Evolutionary conservation across 64 coral and sea anemone genomes (phyloP), one percentile per base, ranked within the genome.

Genomic region (Montipora efflorescens): DNA sequence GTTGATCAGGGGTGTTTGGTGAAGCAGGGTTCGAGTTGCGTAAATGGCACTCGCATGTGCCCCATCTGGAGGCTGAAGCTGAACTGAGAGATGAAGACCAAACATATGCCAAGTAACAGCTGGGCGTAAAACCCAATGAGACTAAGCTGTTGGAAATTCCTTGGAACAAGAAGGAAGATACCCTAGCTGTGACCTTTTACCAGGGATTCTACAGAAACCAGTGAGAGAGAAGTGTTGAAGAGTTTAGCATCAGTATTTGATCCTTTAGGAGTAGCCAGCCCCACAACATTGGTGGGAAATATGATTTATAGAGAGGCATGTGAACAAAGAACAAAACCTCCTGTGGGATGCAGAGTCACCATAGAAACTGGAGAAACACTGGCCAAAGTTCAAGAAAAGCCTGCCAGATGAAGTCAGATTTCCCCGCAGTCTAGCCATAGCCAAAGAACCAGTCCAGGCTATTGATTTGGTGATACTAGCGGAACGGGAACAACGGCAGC

Each of bases 41-140:
- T 46, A 90, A 95, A n/a, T 95, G 80, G 74, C 72, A 90, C 48
- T 94, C 84, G 0, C 81, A 88, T 77, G 76, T 80, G 21, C 74
- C 46, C 28, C 8, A 47, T 48, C 44, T 85, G 47, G 72, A 90
- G 76, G 76, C 53, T 5, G 48, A 79, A 47, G 15, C 23, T 62
- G 68, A 36, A 48, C 44, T 76, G 66, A 19, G 76, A 70, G 67
- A 71, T 73, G 75, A 74, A 11, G 59, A 22, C 76, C 87, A 90
- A 47, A 90, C 87, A 10, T 91, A 87, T 88, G 76, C 92, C 52
- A 93, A 93, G 61, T 15, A 81, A 72, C 92, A 75, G 55, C 77
- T 92, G 67, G 90, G 90, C 12, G 67, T 76, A 59, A 92, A 92
- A 84, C 90, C 79, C 43, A 84, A 67, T 75, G 80, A 84, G 25